Base-by-base conservation (phyloP, 92 coral and sea anemone species). In the Parazoanthus atlanticus region DNA sequence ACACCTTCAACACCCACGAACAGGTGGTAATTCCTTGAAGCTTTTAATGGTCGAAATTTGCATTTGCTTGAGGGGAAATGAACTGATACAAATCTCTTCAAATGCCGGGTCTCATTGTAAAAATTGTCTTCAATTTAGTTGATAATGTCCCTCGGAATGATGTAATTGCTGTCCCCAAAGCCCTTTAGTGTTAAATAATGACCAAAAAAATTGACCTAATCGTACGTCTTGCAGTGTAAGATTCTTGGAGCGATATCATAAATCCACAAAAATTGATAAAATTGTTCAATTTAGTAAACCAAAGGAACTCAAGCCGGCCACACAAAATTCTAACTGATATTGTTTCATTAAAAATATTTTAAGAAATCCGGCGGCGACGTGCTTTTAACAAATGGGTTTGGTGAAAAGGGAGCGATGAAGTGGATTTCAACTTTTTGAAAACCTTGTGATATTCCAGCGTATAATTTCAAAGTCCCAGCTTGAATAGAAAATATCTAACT, bases 31-130 rank as follows among this genome's bases (percentile, higher is more conserved):
- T 19, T 52, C 6, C 3, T 81, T 38, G 16, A 32, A 54, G 52
- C 31, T 81, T 52, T 80, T 46, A 29, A 80, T 64, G 83, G 66
- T 2, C 41, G 19, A 56, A 80, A 80, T 80, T 80, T 80, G 84
- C 84, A 80, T 80, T 80, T 29, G 7, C 28, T 31, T 10, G 71
- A 80, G 23, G 23, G 31, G 28, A 54, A 80, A 54, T 29, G 17
- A 36, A 76, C 8, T n/a, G 26, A 78, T 25, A 25, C 31, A 5
- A 10, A 47, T 30, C 34, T 56, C 36, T 38, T 26, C 23, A 40
- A 38, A 26, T 15, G 36, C n/a, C n/a, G n/a, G n/a, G 47, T 43
- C 34, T 82, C 28, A 32, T 16, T 15, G 7, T 15, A 10, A 31
- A 56, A n/a, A 8, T 15, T 66, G 23, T 32, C 21, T 71, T 71